phyloP scores from a whole-genome alignment of 2,113 vertebrate species.

The Willisornis vidua region DNA sequence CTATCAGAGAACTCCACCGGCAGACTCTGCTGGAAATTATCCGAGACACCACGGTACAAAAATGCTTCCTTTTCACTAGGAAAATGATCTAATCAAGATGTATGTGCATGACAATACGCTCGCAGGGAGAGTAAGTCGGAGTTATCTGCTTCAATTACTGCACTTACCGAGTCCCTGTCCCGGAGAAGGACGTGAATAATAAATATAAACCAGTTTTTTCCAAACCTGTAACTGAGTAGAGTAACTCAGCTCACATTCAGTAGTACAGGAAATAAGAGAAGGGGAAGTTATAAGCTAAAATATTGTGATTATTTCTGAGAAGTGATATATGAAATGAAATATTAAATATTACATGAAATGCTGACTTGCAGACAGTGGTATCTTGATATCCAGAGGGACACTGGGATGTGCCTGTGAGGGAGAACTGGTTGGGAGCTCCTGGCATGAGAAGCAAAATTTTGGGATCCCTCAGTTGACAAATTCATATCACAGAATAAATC shows the following conservation, averaged over 20 bases:
- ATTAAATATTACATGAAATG: neutral
- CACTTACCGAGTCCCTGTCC: neutral
- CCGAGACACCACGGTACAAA: neutral
- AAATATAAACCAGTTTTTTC: neutral
- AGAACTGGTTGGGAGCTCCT: neutral
- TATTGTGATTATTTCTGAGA: neutral
- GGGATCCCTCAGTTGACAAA: neutral
- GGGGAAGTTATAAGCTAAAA: neutral
- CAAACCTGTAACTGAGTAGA: neutral
- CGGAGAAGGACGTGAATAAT: neutral
- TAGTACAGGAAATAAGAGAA: accelerated
- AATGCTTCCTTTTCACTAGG: neutral
- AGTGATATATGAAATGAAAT: neutral
- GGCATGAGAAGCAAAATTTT: accelerated
- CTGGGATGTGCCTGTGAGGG: neutral
- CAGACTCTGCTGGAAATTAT: slow-evolving; percentile 29
- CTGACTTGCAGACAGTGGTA: neutral
- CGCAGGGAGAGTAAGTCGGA: neutral
- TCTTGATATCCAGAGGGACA: neutral
- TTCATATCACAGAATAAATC: neutral
- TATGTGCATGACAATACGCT: neutral
- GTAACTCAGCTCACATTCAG: neutral
- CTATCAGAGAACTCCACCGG: neutral
- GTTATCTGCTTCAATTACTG: slow-evolving; percentile 11
- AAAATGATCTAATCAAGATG: slow-evolving; percentile 19